phyloP scores from a whole-genome alignment of 2,888 invertebrate genomes.

The Euphydryas editha region DNA sequence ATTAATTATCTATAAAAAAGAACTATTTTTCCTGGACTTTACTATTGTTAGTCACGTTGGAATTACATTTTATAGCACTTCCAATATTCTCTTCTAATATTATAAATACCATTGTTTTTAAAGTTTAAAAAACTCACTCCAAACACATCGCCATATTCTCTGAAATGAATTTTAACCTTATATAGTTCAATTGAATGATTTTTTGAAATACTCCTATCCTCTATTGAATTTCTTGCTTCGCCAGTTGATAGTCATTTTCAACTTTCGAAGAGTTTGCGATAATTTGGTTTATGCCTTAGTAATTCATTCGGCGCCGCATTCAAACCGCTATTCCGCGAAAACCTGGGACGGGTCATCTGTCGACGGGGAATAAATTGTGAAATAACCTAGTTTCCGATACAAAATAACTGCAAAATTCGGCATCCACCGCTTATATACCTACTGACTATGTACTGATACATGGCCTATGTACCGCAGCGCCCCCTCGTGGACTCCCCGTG shows the following conservation, averaged over 20 bases:
- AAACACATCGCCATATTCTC: too few relatives aligned
- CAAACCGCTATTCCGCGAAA: constrained; percentile 39
- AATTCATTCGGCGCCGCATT: constrained; percentile 32
- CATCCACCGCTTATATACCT: constrained; percentile 67
- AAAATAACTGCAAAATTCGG: constrained; percentile 83
- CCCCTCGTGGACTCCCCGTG: constrained; percentile 61
- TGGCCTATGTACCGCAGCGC: constrained; percentile 72
- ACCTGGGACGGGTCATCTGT: constrained; percentile 45
- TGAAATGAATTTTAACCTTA: background rate
- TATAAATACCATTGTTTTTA: too few relatives aligned
- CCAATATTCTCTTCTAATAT: background rate
- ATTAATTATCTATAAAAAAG: background rate
- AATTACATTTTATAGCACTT: background rate
- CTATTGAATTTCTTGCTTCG: background rate
- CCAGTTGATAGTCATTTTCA: background rate
- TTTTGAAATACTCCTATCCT: background rate
- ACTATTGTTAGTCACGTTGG: background rate
- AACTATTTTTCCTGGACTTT: background rate
- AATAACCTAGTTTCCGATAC: constrained; percentile 82
- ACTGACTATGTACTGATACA: constrained; percentile 77
- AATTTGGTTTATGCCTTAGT: constrained; percentile 24
- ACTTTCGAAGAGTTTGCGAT: constrained; percentile 24
- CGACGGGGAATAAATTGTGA: constrained; percentile 67
- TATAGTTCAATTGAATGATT: background rate
- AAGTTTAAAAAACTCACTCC: too few relatives aligned